These are phyloP conservation scores for Athene noctua DNA, from an alignment of 2,113 vertebrate genomes.

Conservation along the genomic window DNA sequence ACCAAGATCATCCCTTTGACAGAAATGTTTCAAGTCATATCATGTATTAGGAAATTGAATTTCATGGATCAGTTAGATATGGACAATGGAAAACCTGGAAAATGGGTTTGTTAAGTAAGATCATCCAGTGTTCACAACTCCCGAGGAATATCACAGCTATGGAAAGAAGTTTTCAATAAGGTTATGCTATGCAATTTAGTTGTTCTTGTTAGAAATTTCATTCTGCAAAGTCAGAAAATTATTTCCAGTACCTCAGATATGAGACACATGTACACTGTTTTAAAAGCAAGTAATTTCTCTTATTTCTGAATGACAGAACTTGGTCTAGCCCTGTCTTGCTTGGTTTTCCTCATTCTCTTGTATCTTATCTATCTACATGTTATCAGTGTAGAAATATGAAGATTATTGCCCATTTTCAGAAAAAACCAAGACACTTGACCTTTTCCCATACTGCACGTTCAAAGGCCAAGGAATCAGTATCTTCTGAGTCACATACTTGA, in stretches of 20 bases:
- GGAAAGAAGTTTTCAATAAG: neutral
- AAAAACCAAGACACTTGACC: neutral
- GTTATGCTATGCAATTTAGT: neutral
- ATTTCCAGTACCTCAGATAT: neutral
- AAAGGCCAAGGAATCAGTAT: neutral
- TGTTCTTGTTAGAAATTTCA: neutral
- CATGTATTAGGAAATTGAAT: neutral
- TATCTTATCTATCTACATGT: neutral
- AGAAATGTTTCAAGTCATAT: neutral
- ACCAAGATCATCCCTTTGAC: neutral
- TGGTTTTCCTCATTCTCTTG: neutral
- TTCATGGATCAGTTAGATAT: neutral
- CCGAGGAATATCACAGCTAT: neutral
- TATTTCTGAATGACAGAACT: neutral
- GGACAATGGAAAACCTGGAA: neutral
- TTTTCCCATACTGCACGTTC: neutral
- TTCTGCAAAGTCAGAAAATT: neutral
- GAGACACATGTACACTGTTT: neutral
- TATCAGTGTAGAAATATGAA: neutral
- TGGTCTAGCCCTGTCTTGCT: neutral
- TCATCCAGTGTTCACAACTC: neutral
- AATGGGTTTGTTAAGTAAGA: neutral
- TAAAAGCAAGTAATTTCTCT: neutral
- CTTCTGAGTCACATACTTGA: neutral
- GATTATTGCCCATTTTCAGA: neutral